Evolutionary conservation across 1,140 invertebrate genomes (phyloP).

Genomic region (Laupala kohalensis): DNA sequence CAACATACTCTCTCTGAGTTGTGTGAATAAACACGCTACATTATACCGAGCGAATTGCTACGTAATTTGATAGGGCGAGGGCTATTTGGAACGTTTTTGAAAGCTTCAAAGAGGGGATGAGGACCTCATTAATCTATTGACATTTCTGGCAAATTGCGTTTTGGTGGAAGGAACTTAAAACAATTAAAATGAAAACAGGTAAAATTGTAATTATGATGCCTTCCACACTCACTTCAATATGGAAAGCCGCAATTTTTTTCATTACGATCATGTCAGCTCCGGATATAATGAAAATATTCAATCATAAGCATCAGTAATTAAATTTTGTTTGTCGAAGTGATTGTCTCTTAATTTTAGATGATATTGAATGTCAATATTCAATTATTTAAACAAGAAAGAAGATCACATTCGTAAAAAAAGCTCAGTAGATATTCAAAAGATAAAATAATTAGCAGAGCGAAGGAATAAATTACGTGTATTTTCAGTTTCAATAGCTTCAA

Average conservation of each 20-base stretch:
- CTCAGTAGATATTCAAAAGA: no score
- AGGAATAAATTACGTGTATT: no score
- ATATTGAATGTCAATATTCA: no score
- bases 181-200: not conserved
- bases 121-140: not conserved
- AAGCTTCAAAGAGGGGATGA: not conserved
- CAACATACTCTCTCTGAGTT: not conserved
- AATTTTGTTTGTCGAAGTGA: no score
- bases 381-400: no score
- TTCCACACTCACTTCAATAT: not conserved
- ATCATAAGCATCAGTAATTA: not conserved
- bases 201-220: not conserved
- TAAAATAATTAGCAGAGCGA: no score
- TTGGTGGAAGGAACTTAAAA: not conserved
- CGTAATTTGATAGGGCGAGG: not conserved
- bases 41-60: not conserved
- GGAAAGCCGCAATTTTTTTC: not conserved
- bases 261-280: not conserved
- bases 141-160: not conserved
- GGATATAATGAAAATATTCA: not conserved
- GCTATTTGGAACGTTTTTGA: not conserved
- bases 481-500: no score
- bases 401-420: no score
- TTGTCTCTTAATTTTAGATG: no score
- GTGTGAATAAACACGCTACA: not conserved